phyloP scores from a whole-genome alignment of 2,888 invertebrate species.

The Trissoscelio sp. region DNA sequence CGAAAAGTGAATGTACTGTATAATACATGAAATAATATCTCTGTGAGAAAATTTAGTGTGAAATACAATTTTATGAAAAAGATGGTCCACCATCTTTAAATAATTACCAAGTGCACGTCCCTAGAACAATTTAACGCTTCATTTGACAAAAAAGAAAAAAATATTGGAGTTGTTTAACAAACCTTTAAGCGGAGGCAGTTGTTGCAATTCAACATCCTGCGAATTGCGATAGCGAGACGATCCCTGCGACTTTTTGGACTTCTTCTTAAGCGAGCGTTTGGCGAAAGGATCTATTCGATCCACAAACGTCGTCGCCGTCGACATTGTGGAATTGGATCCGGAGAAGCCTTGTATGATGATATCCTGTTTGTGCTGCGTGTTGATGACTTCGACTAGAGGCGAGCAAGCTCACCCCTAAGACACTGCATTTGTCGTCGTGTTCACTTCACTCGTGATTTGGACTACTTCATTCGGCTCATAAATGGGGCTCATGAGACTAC shows the following conservation, averaged over 20 bases:
- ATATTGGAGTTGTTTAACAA: slow-evolving; percentile 78
- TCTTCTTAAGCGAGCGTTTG: slow-evolving; percentile 98
- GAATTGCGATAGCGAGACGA: slow-evolving; percentile 99
- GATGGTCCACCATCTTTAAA: too few species aligned
- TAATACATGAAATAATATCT: too few species aligned
- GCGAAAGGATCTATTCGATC: slow-evolving; percentile 99
- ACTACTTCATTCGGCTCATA: slow-evolving; percentile 48
- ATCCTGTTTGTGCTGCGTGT: slow-evolving; percentile 67
- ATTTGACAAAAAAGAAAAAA: neutral
- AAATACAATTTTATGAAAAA: too few species aligned
- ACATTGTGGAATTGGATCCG: slow-evolving; percentile 79
- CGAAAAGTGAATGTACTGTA: too few species aligned
- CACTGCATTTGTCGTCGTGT: slow-evolving; percentile 61
- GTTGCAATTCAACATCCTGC: slow-evolving; percentile 98
- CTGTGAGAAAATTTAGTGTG: too few species aligned
- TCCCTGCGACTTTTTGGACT: slow-evolving; percentile 99
- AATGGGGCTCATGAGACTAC: slow-evolving; percentile 48
- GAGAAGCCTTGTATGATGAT: slow-evolving; percentile 59
- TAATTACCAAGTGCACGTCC: too few species aligned
- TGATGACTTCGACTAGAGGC: slow-evolving; percentile 63
- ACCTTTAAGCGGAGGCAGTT: slow-evolving; percentile 99
- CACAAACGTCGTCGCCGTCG: slow-evolving; percentile 95
- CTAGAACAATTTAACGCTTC: neutral
- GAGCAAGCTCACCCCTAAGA: slow-evolving; percentile 69
- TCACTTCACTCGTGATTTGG: slow-evolving; percentile 47